Evolutionary conservation across 1,140 invertebrate genomes (phyloP), one percentile per base, ranked within the genome.

Genomic region (Latrodectus geometricus): DNA sequence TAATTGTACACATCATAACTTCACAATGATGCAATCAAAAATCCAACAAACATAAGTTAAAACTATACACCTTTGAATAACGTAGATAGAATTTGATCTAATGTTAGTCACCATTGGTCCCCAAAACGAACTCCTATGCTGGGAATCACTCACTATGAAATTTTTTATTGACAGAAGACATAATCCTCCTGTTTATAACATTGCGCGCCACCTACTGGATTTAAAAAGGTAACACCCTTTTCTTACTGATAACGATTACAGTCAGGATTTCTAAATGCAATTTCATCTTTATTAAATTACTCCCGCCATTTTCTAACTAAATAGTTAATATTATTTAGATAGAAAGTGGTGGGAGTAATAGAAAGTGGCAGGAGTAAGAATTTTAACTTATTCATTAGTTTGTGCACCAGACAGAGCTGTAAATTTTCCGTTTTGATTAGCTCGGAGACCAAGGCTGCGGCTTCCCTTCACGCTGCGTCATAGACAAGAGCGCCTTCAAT

Each of bases 111-210:
- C n/a, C 68, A 70, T 70, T n/a, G 15, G 12, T 21, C 20, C 49
- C 56, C 48, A 61, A 23, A 65, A 48, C 52, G 61, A 35, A 66
- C 35, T 49, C 14, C 50, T 66, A 20, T 35, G 9, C 8, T 68
- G 12, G 9, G 8, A 17, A 8, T n/a, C 20, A 79, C 20, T 66
- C 7, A 52, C 9, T 50, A 1, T 50, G 11, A 61, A 20, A 23
- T 77, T 23, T 77, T 77, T 23, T 66, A 20, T 35, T 65, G 52
- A 72, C 68, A 83, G 70, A 20, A 83, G 54, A 65, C 80, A 83
- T 72, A 35, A 35, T 35, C 35, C 35, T 35, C 80, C 73, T 83
- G 80, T 83, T 83, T 83, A 83, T 83, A 20, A 72, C 56, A 70
- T 11, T 23, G 12, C 20, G 80, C 80, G 80, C 73, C 80, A 83